phyloP scores from a whole-genome alignment of 2,113 vertebrate species.

The Phycodurus eques region DNA sequence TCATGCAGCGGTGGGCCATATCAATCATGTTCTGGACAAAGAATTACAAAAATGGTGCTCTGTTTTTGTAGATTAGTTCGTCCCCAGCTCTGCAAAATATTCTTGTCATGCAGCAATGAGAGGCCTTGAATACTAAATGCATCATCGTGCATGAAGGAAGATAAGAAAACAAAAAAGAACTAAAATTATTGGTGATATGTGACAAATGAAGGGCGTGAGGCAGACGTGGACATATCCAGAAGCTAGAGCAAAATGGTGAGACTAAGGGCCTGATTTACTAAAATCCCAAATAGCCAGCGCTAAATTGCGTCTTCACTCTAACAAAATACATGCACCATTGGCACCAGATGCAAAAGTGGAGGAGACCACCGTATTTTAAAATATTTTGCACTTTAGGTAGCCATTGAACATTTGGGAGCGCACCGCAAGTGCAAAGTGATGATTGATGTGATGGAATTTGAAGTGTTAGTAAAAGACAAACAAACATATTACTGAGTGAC shows the following conservation, averaged over 20 bases:
- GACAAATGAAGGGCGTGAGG: conserved; percentile 42
- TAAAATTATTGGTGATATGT: conserved; percentile 18
- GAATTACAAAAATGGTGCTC: conserved; percentile 29
- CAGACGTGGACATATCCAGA: conserved; percentile 20
- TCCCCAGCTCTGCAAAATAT: conserved; percentile 58
- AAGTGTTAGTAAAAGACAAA: neutral
- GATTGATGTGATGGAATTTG: too few relatives aligned
- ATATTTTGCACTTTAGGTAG: neutral
- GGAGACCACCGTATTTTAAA: neutral
- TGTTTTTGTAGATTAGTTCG: conserved; percentile 36
- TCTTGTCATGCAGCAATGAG: conserved; percentile 63
- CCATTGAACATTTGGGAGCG: neutral
- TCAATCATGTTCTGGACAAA: conserved; percentile 1
- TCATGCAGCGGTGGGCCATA: neutral
- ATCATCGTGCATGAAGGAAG: conserved; percentile 24
- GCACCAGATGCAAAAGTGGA: too few relatives aligned
- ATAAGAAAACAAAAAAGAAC: conserved; percentile 28
- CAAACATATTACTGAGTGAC: too few relatives aligned
- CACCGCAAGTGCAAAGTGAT: neutral
- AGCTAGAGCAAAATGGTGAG: neutral
- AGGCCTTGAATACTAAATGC: conserved; percentile 69
- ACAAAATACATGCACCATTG: too few relatives aligned
- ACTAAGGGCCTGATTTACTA: neutral
- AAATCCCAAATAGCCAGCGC: too few relatives aligned
- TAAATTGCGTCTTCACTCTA: too few relatives aligned